Base-by-base conservation (phyloP, 1,140 invertebrate species). In the Mercenaria mercenaria region DNA sequence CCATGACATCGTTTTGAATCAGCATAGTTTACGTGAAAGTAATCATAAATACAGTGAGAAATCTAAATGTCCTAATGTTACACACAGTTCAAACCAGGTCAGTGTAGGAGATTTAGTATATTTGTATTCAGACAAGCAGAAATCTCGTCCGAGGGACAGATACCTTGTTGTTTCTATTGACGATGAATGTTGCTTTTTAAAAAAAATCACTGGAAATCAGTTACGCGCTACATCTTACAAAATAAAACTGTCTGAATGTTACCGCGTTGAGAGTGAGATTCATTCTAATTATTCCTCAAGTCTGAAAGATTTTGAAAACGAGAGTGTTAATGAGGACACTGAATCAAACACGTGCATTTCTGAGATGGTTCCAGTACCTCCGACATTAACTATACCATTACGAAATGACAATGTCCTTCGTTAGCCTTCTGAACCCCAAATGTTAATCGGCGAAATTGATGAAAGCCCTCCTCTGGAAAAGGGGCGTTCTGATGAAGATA, bases 41-140 rank as follows among this genome's bases (percentile, higher is more conserved):
- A 91, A 91, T 41, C 88, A 91, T 32, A 59, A 59, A 23, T 74
- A 67, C 1, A 90, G 83, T 72, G 88, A 89, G 87, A 90, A 77
- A 29, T 87, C 82, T 23, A 91, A 89, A 47, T 47, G 0, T 34
- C 6, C 26, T 15, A 39, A 11, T 76, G 72, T 34, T 15, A 6
- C 74, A 39, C 50, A 29, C 0, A 37, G 18, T 8, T 11, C 0
- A 20, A 37, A 13, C n/a, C 8, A n/a, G 0, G 61, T 82, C 52
- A 23, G 32, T 15, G 84, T 91, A 37, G 91, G 88, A 41, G 91
- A 91, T 37, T 26, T 91, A 43, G 91, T 91, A 8, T 91, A 91
- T 67, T 61, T 91, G 37, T 83, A 76, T 37, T 80, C 59, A 2
- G 88, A 91, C 20, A 89, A 77, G 37, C 37, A 79, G 23, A 90